Evolutionary conservation across 2,888 invertebrate genomes (phyloP), one percentile per base, ranked within the genome.

Genomic region (Drosophila incognita): DNA sequence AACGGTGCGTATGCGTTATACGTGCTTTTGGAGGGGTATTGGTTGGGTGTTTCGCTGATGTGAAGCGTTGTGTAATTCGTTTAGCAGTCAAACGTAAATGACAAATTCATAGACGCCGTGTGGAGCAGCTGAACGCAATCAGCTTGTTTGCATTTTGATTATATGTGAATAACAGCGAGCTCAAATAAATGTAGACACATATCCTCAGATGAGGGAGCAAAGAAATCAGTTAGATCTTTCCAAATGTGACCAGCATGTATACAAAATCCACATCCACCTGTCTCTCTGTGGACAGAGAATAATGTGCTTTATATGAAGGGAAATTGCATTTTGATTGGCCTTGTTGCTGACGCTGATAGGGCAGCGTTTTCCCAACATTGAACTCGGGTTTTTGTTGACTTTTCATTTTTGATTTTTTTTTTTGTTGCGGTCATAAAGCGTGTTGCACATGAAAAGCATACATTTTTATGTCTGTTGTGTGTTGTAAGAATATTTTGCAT

Each of bases 321-420:
- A 89, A 85, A 85, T 85, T 85, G 85, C 85, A 89, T 84, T 89
- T 85, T 85, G 85, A 85, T 85, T 85, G 85, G 80, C 73, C 83
- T 79, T 83, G 73, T 74, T 87, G 82, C 82, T 76, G 64, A 46
- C 62, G 71, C 73, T 83, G 89, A 84, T 86, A 88, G 79, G 74
- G 69, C 88, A 88, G 69, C 65, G 56, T 74, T 63, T 62, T 27
- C 65, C 67, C 24, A 49, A 74, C 27, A 62, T 71, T 38, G 0
- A 24, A 27, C 21, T 29, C 6, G 58, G 36, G 42, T 27, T 73
- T 6, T 49, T 21, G 13, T 29, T 36, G 60, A 15, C 29, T 51
- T 52, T 21, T 6, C 31, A n/a, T 52, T 33, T 15, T 36, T 7
- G 24, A 24, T 4, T 10, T 7, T 21, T 13, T 21, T 24, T 15